Conservation (phyloP, 2,888 invertebrate species). For the Euzophera pinguis region DNA sequence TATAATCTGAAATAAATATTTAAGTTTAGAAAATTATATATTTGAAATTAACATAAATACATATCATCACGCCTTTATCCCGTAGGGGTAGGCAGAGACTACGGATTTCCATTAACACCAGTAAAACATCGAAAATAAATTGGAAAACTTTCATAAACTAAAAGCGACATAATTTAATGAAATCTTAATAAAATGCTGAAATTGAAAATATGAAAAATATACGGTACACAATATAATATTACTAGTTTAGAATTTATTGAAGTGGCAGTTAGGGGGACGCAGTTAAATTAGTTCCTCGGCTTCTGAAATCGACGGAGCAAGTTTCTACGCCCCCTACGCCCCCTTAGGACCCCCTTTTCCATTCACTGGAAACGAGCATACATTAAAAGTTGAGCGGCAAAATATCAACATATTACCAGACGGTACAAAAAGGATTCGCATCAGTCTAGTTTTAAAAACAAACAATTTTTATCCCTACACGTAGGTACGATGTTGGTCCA, state of each 20-base stretch:
- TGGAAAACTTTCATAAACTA: neutral
- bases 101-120: no score
- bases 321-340: constrained; percentile 42
- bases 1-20: no score
- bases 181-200: neutral
- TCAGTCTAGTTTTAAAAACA: neutral
- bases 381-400: constrained; percentile 71
- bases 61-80: no score
- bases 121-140: neutral
- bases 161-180: neutral
- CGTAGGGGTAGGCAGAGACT: no score
- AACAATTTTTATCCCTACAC: no score
- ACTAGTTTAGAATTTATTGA: constrained; percentile 65
- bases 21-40: no score
- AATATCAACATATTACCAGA: constrained; percentile 57
- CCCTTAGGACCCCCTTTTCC: constrained; percentile 29
- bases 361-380: constrained; percentile 63
- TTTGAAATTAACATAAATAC: no score
- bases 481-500: no score
- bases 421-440: constrained; percentile 29
- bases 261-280: constrained; percentile 67
- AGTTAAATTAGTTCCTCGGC: constrained; percentile 77
- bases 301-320: constrained; percentile 70
- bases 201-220: constrained; percentile 14
- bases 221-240: constrained; percentile 25